Base-by-base conservation (phyloP, 2,888 invertebrate genomes). In the Alentia gelatinosa region DNA sequence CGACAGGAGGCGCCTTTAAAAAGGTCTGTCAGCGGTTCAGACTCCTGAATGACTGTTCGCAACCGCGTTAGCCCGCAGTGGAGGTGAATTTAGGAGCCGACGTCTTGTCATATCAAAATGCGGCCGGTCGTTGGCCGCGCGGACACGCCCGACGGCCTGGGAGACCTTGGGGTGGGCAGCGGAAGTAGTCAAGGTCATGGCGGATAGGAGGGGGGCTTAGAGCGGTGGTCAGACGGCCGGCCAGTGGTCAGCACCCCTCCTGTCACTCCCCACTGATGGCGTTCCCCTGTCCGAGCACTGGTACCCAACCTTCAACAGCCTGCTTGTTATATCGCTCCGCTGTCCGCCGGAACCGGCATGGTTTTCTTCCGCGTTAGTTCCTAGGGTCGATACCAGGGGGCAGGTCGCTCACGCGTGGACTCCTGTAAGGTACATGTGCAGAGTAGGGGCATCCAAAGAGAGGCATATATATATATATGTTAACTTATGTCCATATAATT, bases 181-280 rank as follows among this genome's bases (percentile, higher is more conserved):
- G 26, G 68, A 30, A 68, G 68, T 68, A 15, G 68, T 4, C 56
- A 56, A 56, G 56, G 56, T 56, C 56, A 56, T 19, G 30, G 68
- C 30, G 26, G 68, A 12, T 68, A 12, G 33, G 30, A 26, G 68
- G 68, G 30, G 68, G 26, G 56, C 56, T 56, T 56, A 56, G 68
- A 68, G 12, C n/a, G 68, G 68, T 30, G 68, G 68, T 68, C 68
- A 68, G 33, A 26, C 23, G 12, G 68, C 68, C 33, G 68, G 33
- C 68, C 68, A 68, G 30, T 68, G 68, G 68, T 68, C 68, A 68
- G n/a, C 26, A 26, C 30, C 30, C 26, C 4, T 12, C 68, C 68
- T 68, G 68, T 68, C 68, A 68, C 30, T n/a, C 47, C 68, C 68
- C 68, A 26, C 26, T 68, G 68, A 68, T 68, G 68, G 68, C n/a